A percentile compares a stretch with the other conserved stretches of the same genome.
phyloP scores from a whole-genome alignment of 2,797 vertebrate genomes.

The Periparus ater region DNA sequence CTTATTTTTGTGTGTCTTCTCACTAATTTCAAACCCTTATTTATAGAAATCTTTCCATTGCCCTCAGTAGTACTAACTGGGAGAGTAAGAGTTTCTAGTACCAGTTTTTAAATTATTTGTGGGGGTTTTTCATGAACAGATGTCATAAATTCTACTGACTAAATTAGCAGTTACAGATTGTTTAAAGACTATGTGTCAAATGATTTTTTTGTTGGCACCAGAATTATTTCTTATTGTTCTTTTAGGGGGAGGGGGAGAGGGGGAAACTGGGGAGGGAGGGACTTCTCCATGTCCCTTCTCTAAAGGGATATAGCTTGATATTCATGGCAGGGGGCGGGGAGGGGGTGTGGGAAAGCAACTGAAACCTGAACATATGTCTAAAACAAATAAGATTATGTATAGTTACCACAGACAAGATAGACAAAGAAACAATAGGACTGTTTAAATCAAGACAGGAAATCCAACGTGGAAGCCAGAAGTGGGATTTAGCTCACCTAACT shows the following conservation, averaged over 20 bases:
- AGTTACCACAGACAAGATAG: not conserved
- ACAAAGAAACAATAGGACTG: not conserved
- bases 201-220: not conserved
- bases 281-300: not conserved
- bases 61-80: not conserved
- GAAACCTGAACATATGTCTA: not conserved
- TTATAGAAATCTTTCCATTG: not conserved
- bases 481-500: not conserved
- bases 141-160: not conserved
- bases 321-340: not conserved
- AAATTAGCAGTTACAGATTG: not conserved
- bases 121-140: not conserved
- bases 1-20: not conserved
- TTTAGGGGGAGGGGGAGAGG: fast-evolving
- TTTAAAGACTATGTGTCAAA: not conserved
- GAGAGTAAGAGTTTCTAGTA: not conserved
- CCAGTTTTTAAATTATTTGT: not conserved
- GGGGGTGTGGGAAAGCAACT: not conserved
- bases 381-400: not conserved
- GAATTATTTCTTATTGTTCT: not conserved
- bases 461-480: fast-evolving
- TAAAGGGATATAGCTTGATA: not conserved
- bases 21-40: not conserved
- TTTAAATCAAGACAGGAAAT: not conserved
- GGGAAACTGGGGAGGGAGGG: not conserved